Conservation (phyloP, 1,140 invertebrate species). For the Zaprionus kolodkinae region DNA sequence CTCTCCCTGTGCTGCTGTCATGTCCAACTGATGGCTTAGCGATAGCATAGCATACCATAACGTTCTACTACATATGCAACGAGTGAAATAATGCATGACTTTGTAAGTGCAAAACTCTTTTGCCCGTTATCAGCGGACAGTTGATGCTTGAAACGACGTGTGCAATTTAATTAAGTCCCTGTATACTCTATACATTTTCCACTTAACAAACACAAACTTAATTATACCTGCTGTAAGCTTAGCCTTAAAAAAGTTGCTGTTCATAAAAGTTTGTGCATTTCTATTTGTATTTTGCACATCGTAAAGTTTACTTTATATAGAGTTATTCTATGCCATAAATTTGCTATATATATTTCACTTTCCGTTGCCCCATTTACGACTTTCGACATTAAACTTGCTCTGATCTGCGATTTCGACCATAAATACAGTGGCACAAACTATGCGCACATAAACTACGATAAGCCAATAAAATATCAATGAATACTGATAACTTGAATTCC, state of each 20-base stretch:
- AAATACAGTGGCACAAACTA: conserved; percentile 40
- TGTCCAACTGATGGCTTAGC: conserved; percentile 8
- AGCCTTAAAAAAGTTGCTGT: background rate
- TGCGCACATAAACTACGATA: conserved; percentile 59
- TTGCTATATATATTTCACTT: conserved; percentile 33
- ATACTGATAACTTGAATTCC: conserved; percentile 25
- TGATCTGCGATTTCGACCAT: conserved; percentile 33
- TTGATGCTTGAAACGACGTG: background rate
- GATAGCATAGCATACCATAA: background rate
- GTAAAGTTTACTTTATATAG: background rate
- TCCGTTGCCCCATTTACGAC: conserved; percentile 23
- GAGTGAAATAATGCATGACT: conserved; percentile 32
- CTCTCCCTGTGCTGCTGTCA: background rate
- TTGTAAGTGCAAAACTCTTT: conserved; percentile 17
- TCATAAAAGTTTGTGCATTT: background rate
- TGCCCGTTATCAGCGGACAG: background rate
- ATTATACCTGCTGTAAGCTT: background rate
- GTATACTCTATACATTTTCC: background rate
- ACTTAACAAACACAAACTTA: background rate
- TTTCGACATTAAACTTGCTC: conserved; percentile 13
- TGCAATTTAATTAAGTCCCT: conserved; percentile 6
- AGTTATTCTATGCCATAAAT: conserved; percentile 14
- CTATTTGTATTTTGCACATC: background rate
- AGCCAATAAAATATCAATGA: conserved; percentile 79
- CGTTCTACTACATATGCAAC: background rate